Conservation (phyloP, 2,797 vertebrate genomes). For the Percopsis omiscomaycus region DNA sequence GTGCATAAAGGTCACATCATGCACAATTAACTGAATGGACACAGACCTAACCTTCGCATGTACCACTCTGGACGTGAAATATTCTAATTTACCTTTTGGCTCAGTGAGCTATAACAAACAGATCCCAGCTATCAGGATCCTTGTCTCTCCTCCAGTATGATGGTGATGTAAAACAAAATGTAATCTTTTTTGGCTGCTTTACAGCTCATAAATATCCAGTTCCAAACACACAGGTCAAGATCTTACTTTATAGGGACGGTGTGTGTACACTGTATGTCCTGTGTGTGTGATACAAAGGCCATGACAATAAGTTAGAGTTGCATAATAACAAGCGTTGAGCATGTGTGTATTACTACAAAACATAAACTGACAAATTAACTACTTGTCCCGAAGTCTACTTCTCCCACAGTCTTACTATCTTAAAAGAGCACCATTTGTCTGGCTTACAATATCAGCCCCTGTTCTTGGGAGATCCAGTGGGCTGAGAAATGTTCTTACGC, state of each 20-base stretch:
- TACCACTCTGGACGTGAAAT: slow-evolving; percentile 30
- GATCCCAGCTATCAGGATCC: slow-evolving; percentile 40
- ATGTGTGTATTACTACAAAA: slow-evolving; percentile 33
- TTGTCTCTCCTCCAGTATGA: slow-evolving; percentile 38
- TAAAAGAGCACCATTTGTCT: slow-evolving; percentile 16
- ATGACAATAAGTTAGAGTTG: slow-evolving; percentile 20
- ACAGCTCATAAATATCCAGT: slow-evolving; percentile 60
- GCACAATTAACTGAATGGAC: slow-evolving; percentile 11
- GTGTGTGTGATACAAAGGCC: not conserved
- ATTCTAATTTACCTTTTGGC: slow-evolving; percentile 31
- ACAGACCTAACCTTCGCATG: slow-evolving; percentile 44
- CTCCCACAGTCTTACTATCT: slow-evolving; percentile 21
- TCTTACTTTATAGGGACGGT: slow-evolving; percentile 11
- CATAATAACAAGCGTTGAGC: slow-evolving; percentile 29
- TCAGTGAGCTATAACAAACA: slow-evolving; percentile 37
- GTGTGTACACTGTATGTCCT: slow-evolving; percentile 5
- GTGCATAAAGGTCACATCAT: slow-evolving; percentile 28
- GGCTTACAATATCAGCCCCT: slow-evolving; percentile 16
- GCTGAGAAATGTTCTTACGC: slow-evolving; percentile 24
- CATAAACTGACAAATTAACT: slow-evolving; percentile 17
- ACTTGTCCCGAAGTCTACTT: slow-evolving; percentile 8
- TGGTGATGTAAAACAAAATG: slow-evolving; percentile 68
- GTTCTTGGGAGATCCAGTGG: slow-evolving; percentile 26
- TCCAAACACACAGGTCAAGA: slow-evolving; percentile 47
- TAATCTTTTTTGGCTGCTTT: slow-evolving; percentile 56